Conservation (phyloP, 2,113 vertebrate species). For the Centropristis striata region DNA sequence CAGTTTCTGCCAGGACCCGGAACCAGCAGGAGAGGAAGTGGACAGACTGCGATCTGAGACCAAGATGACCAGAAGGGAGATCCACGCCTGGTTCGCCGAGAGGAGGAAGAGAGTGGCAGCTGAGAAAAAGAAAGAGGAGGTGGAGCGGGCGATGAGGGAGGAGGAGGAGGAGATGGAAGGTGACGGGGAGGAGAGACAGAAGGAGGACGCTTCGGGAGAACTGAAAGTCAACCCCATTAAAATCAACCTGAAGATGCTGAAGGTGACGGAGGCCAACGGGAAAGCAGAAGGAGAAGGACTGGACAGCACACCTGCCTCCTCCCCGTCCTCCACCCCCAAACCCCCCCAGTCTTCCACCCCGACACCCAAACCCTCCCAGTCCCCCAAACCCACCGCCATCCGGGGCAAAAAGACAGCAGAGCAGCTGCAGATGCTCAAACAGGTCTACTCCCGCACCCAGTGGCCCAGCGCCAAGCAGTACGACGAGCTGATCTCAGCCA, state of each 20-base stretch:
- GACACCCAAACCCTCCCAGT: constrained; percentile 51
- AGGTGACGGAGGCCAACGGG: constrained; percentile 92
- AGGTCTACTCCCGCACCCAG: constrained; percentile 94
- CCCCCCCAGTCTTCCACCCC: constrained; percentile 44
- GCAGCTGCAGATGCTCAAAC: constrained; percentile 94
- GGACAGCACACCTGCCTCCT: constrained; percentile 60
- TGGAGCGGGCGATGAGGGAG: constrained; percentile 78
- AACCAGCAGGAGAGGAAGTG: constrained; percentile 92
- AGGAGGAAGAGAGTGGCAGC: constrained; percentile 88
- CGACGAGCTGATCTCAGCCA: constrained; percentile 89
- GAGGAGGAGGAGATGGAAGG: constrained; percentile 69
- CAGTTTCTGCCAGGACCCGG: constrained; percentile 91
- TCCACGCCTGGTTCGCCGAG: constrained; percentile 97
- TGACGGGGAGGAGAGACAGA: constrained; percentile 82
- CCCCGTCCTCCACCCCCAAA: constrained; percentile 52
- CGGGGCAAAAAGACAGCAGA: constrained; percentile 92
- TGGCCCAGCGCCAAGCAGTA: constrained; percentile 95
- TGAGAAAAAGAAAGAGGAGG: constrained; percentile 87
- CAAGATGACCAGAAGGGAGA: constrained; percentile 98
- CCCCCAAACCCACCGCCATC: constrained; percentile 69
- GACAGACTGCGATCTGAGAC: constrained; percentile 93
- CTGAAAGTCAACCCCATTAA: constrained; percentile 98
- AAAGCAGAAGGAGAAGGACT: constrained; percentile 78
- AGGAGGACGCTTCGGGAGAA: constrained; percentile 85
- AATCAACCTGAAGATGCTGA: constrained; percentile 97